Percentiles rank a stretch among this genome's conserved stretches.
Conservation (phyloP, 2,888 invertebrate species). For the Fabriciana adippe region DNA sequence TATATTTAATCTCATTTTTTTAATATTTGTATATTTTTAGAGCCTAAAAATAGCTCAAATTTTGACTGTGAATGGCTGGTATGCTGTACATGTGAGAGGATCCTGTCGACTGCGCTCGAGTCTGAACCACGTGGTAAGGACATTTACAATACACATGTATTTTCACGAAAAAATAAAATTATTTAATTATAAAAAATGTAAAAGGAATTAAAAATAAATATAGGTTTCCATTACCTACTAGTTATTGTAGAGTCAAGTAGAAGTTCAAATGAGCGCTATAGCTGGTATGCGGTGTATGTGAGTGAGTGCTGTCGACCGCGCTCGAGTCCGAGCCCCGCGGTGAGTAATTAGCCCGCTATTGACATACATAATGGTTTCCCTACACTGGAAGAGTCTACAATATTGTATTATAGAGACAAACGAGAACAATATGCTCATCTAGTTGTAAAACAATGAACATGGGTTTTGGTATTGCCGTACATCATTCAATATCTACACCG, state of each 20-base stretch:
- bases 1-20: no score
- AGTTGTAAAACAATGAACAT: conserved; percentile 11
- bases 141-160: background rate
- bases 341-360: conserved; percentile 43
- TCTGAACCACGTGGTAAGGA: conserved; percentile 63
- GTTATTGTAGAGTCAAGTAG: conserved; percentile 23
- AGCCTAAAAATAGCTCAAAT: conserved; percentile 39
- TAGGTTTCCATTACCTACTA: conserved; percentile 7
- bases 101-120: conserved; percentile 70
- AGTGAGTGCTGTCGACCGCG: conserved; percentile 69
- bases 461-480: background rate
- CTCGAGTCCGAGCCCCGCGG: conserved; percentile 69
- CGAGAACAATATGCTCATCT: conserved; percentile 21
- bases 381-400: conserved; percentile 26
- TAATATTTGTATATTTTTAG: conserved; percentile 2
- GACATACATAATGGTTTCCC: conserved; percentile 30
- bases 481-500: background rate
- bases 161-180: background rate
- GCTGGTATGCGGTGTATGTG: conserved; percentile 68
- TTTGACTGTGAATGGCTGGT: conserved; percentile 73
- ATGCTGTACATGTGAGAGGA: conserved; percentile 67
- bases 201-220: background rate
- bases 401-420: conserved; percentile 28
- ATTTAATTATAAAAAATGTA: background rate
- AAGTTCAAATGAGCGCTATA: conserved; percentile 59